Percentiles rank a stretch among this genome's conserved stretches.
Evolutionary conservation across 2,113 vertebrate genomes (phyloP).

Genomic region (Lanius ludovicianus): DNA sequence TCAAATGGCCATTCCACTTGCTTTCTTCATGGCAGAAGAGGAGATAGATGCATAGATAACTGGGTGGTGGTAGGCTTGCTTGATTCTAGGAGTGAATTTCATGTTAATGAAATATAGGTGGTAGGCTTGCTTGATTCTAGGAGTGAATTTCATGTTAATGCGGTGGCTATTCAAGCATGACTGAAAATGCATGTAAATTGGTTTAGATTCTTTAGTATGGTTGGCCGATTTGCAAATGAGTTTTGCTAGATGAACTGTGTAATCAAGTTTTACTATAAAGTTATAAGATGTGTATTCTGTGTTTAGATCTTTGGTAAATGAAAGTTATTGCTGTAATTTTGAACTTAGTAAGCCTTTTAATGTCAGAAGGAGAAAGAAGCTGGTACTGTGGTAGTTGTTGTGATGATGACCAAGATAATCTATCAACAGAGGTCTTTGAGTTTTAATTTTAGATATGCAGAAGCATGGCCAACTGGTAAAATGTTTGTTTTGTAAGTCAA

Average conservation of each 20-base stretch:
- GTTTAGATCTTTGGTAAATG: background rate
- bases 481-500: background rate
- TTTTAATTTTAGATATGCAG: background rate
- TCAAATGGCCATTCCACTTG: background rate
- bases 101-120: background rate
- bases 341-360: background rate
- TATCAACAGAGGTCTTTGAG: background rate
- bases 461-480: background rate
- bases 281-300: background rate
- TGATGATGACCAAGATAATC: background rate
- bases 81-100: background rate
- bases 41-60: background rate
- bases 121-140: background rate
- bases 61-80: background rate
- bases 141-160: background rate
- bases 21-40: background rate
- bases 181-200: background rate
- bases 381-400: background rate
- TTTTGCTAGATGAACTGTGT: conserved; percentile 10
- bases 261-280: background rate
- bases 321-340: background rate
- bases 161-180: background rate
- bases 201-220: background rate
- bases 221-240: background rate
- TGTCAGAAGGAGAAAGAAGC: background rate